Evolutionary conservation across 2,113 vertebrate genomes (phyloP), one percentile per base, ranked within the genome.

Genomic region (Ptilorrhoa leucosticta): DNA sequence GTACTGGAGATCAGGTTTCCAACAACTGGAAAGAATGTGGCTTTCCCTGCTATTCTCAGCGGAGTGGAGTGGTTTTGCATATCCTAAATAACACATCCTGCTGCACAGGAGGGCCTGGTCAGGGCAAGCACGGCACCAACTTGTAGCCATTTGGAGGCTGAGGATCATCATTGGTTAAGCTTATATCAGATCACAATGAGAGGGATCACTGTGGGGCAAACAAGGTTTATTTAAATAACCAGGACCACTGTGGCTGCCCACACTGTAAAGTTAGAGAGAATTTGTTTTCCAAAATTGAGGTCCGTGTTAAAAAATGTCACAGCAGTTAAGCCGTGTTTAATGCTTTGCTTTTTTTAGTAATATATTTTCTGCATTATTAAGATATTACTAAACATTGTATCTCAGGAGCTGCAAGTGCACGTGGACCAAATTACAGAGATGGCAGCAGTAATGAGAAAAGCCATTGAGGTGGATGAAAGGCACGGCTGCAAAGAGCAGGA

Each of bases 371-470:
- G n/a, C n/a, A n/a, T 42, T 23, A 17, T 35, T 94, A 27, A 91
- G 27, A 23, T 28, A 11, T 23, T 33, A 35, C 14, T 56, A 22
- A 68, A 82, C 61, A 6, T 50, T 48, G 12, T 70, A 5, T 37
- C 79, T 33, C 71, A 90, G 88, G 99, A 99, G 95, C 98, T 99
- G 94, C 99, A 99, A 88, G 98, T 98, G 20, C 99, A 99, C 10
- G 98, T 99, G 96, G 99, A 99, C 96, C 99, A 99, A 93, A 99
- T 99, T 47, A 99, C 98, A 14, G 99, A 99, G 96, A 99, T 99
- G 99, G 99, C 99, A 39, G 99, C 99, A 4, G 99, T 99, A 11
- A 99, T 99, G 99, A 98, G 98, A 88, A 99, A 98, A 92, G 99
- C 99, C 18, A 99, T 99, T 75, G 99, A 99, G 93, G 98, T 99